phyloP scores from a whole-genome alignment of 2,888 invertebrate genomes.

The Platycheirus albimanus region DNA sequence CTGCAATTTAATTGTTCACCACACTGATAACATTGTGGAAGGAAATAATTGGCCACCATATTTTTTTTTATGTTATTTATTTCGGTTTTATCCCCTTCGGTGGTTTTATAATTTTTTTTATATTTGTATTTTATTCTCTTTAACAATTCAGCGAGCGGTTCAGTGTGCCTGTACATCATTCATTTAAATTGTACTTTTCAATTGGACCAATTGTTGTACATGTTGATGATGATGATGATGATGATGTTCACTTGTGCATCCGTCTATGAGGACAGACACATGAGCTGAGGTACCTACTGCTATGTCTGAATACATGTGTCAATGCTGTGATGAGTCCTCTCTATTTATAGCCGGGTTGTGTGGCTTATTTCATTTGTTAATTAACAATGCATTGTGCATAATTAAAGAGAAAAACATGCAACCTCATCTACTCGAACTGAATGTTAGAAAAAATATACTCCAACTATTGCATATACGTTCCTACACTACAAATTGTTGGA shows the following conservation, averaged over 20 bases:
- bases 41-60: slow-evolving; percentile 68
- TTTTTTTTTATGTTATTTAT: slow-evolving; percentile 48
- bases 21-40: slow-evolving; percentile 70
- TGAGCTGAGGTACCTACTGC: neutral
- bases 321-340: slow-evolving; percentile 44
- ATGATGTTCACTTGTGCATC: slow-evolving; percentile 67
- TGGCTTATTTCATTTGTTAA: slow-evolving; percentile 65
- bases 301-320: slow-evolving; percentile 45
- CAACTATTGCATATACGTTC: too few relatives aligned
- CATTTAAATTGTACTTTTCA: slow-evolving; percentile 70
- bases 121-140: slow-evolving; percentile 46
- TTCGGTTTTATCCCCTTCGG: slow-evolving; percentile 39
- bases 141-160: slow-evolving; percentile 54
- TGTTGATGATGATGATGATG: too few relatives aligned
- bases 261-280: slow-evolving; percentile 45
- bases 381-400: slow-evolving; percentile 62
- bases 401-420: slow-evolving; percentile 52
- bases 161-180: slow-evolving; percentile 53
- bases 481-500: slow-evolving; percentile 1
- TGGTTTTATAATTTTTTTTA: slow-evolving; percentile 35
- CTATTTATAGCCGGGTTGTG: slow-evolving; percentile 30
- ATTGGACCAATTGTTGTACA: slow-evolving; percentile 64
- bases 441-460: slow-evolving; percentile 9
- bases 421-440: slow-evolving; percentile 23
- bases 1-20: slow-evolving; percentile 70